Base-by-base conservation (phyloP, 2,113 vertebrate genomes). In the Turnix velox region DNA sequence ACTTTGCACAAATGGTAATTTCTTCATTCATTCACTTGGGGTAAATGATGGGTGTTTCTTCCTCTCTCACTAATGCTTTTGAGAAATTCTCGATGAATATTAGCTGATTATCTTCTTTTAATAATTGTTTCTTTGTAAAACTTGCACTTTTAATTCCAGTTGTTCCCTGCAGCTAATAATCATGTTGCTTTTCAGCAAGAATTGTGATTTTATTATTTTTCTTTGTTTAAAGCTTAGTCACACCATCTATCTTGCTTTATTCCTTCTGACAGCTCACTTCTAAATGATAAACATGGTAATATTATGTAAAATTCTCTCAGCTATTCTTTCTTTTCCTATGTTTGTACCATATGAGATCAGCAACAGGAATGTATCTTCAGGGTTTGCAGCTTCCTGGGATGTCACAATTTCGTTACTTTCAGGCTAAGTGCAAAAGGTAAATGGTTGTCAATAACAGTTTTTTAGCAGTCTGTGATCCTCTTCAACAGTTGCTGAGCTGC, bases 401-500 rank as follows among this genome's bases (percentile, higher is more conserved):
- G 49, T 18, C 7, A 16, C 13, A 4, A 25, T 23, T 40, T 14
- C 67, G 20, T 14, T 25, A 35, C 51, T 59, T 35, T 69, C 40
- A 40, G 30, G 54, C 12, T 48, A 69, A 10, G 4, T 40, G 52
- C 48, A 68, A 72, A 73, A 87, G 28, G 58, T 75, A 57, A 31
- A 39, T 31, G 4, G 40, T 54, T 40, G 40, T 30, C 77, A 33
- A 1, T n/a, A 27, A 35, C 1, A 4, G 42, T 55, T 55, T 52
- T 45, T 81, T 6, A 66, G 63, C 59, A 78, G 55, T 2, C 24
- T 6, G 13, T 10, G 71, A 49, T 63, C 31, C 71, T 66, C 51
- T 42, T 54, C 71, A 72, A 46, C 88, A 54, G 71, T 57, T 87
- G 73, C 90, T 28, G 37, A 46, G 73, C 78, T 87, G 78, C 35